phyloP scores from a whole-genome alignment of 2,888 invertebrate genomes.

The Spatulosminthurus flaviceps region DNA sequence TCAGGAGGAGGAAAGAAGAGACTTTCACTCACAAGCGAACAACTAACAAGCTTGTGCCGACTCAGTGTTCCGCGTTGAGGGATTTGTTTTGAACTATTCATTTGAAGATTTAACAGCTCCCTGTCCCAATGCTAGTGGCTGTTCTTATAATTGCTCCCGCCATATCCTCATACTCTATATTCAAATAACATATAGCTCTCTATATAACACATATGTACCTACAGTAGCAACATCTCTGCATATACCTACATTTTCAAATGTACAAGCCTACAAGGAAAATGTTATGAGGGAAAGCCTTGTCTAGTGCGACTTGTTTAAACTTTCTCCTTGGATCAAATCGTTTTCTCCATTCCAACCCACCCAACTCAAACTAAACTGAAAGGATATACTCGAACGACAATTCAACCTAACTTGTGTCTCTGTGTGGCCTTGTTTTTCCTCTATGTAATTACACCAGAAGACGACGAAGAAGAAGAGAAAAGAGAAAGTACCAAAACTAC shows the following conservation, averaged over 20 bases:
- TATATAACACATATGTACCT: background rate
- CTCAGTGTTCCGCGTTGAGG: slow-evolving; percentile 9
- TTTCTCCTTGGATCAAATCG: slow-evolving; percentile 4
- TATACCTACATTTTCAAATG: too few species aligned
- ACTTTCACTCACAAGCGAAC: background rate
- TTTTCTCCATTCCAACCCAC: background rate
- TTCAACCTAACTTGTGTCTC: background rate
- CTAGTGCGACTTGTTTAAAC: background rate
- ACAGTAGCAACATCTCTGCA: too few species aligned
- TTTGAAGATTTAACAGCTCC: background rate
- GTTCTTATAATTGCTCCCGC: too few species aligned
- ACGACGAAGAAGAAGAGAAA: too few species aligned
- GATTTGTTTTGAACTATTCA: slow-evolving; percentile 14
- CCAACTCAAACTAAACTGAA: background rate
- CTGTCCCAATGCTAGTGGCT: too few species aligned
- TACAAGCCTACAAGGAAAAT: too few species aligned
- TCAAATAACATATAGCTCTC: background rate
- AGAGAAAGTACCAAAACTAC: too few species aligned
- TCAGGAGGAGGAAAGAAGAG: background rate
- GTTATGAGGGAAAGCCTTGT: background rate
- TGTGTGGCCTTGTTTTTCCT: slow-evolving; percentile 2
- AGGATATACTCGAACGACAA: background rate
- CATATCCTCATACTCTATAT: background rate
- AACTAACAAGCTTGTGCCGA: slow-evolving; percentile 14
- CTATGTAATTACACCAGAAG: background rate